Percentiles rank a stretch among this genome's conserved stretches.
Conservation (phyloP, 2,113 vertebrate genomes). For the Tetraodon nigroviridis region DNA sequence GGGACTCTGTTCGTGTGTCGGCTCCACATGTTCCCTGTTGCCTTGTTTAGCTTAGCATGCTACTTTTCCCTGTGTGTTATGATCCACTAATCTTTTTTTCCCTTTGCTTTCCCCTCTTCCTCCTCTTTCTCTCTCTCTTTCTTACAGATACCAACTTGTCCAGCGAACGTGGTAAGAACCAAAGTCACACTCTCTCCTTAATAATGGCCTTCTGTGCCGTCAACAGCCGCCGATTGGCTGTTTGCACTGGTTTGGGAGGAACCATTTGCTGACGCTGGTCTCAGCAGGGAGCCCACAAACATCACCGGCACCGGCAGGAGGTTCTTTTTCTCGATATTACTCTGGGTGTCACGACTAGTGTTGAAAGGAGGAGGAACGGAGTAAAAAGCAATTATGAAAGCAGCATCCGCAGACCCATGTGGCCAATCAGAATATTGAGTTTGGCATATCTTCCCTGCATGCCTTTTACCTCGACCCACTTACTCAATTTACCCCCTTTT, state of each 20-base stretch:
- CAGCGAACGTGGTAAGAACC: constrained; percentile 70
- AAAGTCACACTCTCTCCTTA: constrained; percentile 31
- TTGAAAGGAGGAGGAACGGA: constrained; percentile 33
- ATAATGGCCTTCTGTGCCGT: constrained; percentile 34
- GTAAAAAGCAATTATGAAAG: constrained; percentile 52
- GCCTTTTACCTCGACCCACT: constrained; percentile 49
- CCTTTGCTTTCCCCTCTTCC: constrained; percentile 10
- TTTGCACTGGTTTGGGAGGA: constrained; percentile 43
- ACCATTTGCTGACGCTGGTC: constrained; percentile 35
- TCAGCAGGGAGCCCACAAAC: constrained; percentile 39
- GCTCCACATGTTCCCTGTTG: no score
- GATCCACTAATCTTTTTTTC: constrained; percentile 30
- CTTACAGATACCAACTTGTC: constrained; percentile 69
- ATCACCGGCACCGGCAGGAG: constrained; percentile 53
- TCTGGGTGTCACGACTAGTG: constrained; percentile 45
- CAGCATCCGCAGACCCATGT: constrained; percentile 53
- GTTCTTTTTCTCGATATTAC: constrained; percentile 42
- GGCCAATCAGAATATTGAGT: constrained; percentile 56
- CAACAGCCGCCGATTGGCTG: constrained; percentile 27
- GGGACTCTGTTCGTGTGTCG: no score
- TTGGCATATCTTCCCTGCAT: constrained; percentile 53
- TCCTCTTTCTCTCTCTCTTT: not conserved
- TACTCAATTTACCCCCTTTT: constrained; percentile 67
- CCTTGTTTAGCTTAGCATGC: no score
- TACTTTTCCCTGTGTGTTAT: no score